A percentile compares a stretch with the other conserved stretches of the same genome.
These are phyloP conservation scores for Halesus radiatus DNA, from an alignment of 1,140 invertebrate genomes.

Conservation along the genomic window DNA sequence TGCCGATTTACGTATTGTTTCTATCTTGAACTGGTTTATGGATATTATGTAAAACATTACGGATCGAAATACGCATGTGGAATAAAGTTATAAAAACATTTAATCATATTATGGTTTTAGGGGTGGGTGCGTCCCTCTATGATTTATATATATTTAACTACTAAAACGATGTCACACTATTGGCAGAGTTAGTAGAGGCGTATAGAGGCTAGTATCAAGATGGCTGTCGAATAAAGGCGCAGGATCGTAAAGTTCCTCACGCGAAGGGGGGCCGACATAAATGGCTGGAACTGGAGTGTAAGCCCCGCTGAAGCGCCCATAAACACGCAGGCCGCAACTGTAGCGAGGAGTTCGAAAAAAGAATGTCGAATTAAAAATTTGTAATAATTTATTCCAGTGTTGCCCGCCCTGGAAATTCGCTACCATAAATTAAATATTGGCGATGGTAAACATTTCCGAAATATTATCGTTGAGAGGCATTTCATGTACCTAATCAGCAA, in stretches of 20 bases:
- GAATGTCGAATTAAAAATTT: neutral
- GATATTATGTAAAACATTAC: too few species aligned
- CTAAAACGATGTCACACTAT: neutral
- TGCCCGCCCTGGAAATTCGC: neutral
- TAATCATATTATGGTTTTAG: too few species aligned
- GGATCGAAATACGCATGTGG: too few species aligned
- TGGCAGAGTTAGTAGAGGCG: neutral
- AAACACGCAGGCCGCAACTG: conserved; percentile 24
- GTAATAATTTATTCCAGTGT: conserved; percentile 7
- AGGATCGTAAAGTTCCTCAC: conserved; percentile 24
- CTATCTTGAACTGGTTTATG: too few species aligned
- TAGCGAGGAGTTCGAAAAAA: conserved; percentile 9
- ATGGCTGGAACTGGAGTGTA: conserved; percentile 1
- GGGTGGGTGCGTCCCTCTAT: neutral
- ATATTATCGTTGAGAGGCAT: neutral
- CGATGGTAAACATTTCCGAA: neutral
- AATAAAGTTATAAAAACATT: too few species aligned
- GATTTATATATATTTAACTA: neutral
- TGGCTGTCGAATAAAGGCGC: conserved; percentile 36
- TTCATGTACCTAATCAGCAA: neutral
- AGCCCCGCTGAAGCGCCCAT: conserved; percentile 2
- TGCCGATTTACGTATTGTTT: too few species aligned
- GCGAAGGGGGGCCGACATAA: conserved; percentile 22
- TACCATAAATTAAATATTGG: neutral
- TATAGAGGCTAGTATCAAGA: conserved; percentile 16